These are phyloP conservation scores for Carabus problematicus DNA, from an alignment of 2,888 invertebrate species.

Conservation along the genomic window DNA sequence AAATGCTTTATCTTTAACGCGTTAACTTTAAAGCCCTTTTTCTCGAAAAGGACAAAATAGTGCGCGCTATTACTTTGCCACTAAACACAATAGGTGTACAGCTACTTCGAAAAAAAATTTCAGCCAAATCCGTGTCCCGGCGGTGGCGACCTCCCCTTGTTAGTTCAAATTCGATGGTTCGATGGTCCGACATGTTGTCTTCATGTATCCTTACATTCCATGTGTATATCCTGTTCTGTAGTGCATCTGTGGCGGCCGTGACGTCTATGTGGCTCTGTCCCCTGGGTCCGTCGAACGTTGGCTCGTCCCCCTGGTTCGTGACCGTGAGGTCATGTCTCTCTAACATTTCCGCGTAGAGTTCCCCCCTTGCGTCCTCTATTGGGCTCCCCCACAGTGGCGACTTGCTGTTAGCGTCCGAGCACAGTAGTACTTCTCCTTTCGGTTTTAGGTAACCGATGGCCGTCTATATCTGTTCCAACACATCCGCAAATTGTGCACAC, in stretches of 20 bases:
- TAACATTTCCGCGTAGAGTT: not conserved
- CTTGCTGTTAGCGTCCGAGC: slow-evolving; percentile 29
- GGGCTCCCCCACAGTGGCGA: too few relatives aligned
- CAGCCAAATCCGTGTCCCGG: too few relatives aligned
- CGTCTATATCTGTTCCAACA: too few relatives aligned
- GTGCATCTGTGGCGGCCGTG: not conserved
- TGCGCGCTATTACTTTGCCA: too few relatives aligned
- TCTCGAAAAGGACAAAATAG: too few relatives aligned
- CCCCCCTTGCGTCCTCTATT: slow-evolving; percentile 5
- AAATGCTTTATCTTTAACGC: too few relatives aligned
- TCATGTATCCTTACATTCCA: slow-evolving; percentile 8
- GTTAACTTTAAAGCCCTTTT: too few relatives aligned
- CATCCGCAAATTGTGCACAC: too few relatives aligned
- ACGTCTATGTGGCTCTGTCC: slow-evolving; percentile 5
- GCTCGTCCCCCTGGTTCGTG: slow-evolving; percentile 1
- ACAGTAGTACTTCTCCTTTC: slow-evolving; percentile 11
- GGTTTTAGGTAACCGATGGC: too few relatives aligned
- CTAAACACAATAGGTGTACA: too few relatives aligned
- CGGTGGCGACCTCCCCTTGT: too few relatives aligned
- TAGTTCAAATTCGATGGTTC: not conserved
- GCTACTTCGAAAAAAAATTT: too few relatives aligned
- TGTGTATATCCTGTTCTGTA: not conserved
- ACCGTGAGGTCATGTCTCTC: slow-evolving; percentile 4
- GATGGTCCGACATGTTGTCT: slow-evolving; percentile 19
- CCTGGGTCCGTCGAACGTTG: slow-evolving; percentile 10